phyloP scores from a whole-genome alignment of 1,140 invertebrate genomes.

The Trypoxylus dichotomus region DNA sequence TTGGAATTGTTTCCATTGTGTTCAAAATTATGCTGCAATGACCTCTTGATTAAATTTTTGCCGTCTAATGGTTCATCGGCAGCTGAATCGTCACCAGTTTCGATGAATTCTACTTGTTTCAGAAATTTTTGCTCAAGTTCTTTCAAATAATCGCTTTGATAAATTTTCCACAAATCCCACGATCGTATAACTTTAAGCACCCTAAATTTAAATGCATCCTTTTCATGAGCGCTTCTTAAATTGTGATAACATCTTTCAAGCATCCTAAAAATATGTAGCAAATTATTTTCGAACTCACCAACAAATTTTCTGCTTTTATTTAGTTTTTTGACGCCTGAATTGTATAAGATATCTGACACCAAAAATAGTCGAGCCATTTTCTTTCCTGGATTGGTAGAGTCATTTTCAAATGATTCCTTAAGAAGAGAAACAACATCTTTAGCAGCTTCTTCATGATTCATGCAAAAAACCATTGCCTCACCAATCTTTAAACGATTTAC shows the following conservation, averaged over 20 bases:
- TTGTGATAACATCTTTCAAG: slow-evolving; percentile 73
- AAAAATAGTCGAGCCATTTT: slow-evolving; percentile 94
- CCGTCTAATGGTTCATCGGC: slow-evolving; percentile 49
- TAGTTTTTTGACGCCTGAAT: slow-evolving; percentile 81
- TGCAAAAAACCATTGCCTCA: slow-evolving; percentile 96
- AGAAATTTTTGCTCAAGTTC: slow-evolving; percentile 90
- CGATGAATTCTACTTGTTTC: not conserved
- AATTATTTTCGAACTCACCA: slow-evolving; percentile 77
- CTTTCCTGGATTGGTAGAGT: slow-evolving; percentile 79
- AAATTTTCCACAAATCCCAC: slow-evolving; percentile 97
- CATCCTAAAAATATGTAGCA: slow-evolving; percentile 83
- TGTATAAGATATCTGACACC: slow-evolving; percentile 94
- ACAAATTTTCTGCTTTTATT: slow-evolving; percentile 30
- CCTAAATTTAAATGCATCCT: slow-evolving; percentile 91
- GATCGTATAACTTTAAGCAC: slow-evolving; percentile 89
- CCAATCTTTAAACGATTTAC: slow-evolving; percentile 82
- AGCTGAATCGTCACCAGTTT: slow-evolving; percentile 41
- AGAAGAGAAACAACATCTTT: slow-evolving; percentile 93
- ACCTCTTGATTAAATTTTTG: slow-evolving; percentile 48
- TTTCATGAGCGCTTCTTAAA: slow-evolving; percentile 83
- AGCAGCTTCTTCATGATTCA: slow-evolving; percentile 94
- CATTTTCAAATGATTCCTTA: slow-evolving; percentile 77
- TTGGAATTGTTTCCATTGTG: not conserved
- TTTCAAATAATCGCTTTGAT: slow-evolving; percentile 89
- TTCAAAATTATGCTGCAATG: slow-evolving; percentile 33